phyloP scores from a whole-genome alignment of 1,140 invertebrate genomes.

The Frieseomelitta varia region DNA sequence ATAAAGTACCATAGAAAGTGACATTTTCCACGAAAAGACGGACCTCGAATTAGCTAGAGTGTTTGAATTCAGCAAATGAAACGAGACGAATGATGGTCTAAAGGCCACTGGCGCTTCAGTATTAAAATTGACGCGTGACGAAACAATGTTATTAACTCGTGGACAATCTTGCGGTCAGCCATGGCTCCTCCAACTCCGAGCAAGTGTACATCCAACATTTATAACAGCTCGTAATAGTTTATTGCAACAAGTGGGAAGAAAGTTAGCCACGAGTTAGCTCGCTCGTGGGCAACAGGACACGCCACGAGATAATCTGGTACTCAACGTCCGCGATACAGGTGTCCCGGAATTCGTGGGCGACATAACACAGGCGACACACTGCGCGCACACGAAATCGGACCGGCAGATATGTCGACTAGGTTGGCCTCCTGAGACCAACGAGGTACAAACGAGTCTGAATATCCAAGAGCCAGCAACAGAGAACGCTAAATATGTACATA shows the following conservation, averaged over 20 bases:
- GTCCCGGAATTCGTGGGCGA: constrained; percentile 10
- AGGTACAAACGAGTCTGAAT: not conserved
- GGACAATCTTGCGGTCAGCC: too few species aligned
- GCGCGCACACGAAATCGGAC: not conserved
- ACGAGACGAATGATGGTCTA: too few species aligned
- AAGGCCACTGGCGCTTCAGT: too few species aligned
- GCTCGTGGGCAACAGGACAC: not conserved
- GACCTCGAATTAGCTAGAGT: too few species aligned
- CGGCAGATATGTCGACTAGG: constrained; percentile 1
- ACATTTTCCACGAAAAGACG: too few species aligned
- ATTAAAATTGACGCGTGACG: too few species aligned
- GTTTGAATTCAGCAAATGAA: too few species aligned
- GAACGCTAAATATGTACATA: not conserved
- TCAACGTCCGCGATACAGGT: constrained; percentile 8
- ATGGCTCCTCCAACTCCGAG: too few species aligned
- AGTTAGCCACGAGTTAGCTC: not conserved
- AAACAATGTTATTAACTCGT: too few species aligned
- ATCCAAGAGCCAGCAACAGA: not conserved
- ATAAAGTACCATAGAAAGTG: too few species aligned
- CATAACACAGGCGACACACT: constrained; percentile 7
- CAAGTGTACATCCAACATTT: too few species aligned
- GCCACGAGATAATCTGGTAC: not conserved
- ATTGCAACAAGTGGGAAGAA: not conserved
- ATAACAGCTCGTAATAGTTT: not conserved
- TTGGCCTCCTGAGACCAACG: not conserved